Conservation (phyloP, 2,888 invertebrate genomes). For the Hecatera dysodea region DNA sequence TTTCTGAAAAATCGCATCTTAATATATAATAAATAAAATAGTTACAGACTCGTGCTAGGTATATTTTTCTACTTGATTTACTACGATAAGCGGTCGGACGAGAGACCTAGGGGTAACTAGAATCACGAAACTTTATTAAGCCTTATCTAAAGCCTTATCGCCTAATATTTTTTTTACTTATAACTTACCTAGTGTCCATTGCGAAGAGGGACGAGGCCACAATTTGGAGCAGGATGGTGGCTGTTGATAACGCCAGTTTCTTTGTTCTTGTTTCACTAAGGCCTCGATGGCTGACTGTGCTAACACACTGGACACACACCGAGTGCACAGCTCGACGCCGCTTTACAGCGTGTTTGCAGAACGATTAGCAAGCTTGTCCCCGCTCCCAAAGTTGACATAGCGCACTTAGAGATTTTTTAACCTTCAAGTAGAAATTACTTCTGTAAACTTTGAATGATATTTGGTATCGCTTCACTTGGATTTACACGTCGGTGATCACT, state of each 20-base stretch:
- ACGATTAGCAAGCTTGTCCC: slow-evolving; percentile 87
- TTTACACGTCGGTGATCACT: slow-evolving; percentile 68
- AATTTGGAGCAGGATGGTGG: slow-evolving; percentile 67
- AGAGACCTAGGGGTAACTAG: slow-evolving; percentile 1
- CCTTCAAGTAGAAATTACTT: slow-evolving; percentile 84
- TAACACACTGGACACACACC: slow-evolving; percentile 83
- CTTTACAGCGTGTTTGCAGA: slow-evolving; percentile 85
- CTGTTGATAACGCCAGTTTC: slow-evolving; percentile 72
- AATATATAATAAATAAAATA: background rate
- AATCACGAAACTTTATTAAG: slow-evolving; percentile 27
- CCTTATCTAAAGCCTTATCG: slow-evolving; percentile 35
- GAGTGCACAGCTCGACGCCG: slow-evolving; percentile 77
- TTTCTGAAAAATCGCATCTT: background rate
- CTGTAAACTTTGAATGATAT: slow-evolving; percentile 76
- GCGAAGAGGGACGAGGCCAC: slow-evolving; percentile 70
- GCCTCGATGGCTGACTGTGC: slow-evolving; percentile 80
- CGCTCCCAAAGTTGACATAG: slow-evolving; percentile 87
- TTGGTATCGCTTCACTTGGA: slow-evolving; percentile 74
- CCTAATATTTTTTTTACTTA: slow-evolving; percentile 28
- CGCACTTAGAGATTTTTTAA: slow-evolving; percentile 87
- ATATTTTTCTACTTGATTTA: slow-evolving; percentile 19
- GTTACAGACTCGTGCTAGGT: background rate
- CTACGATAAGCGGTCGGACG: slow-evolving; percentile 8
- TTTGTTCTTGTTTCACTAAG: slow-evolving; percentile 79
- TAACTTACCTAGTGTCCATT: slow-evolving; percentile 84